Evolutionary conservation across 2,797 vertebrate species (phyloP), one percentile per base, ranked within the genome.

Genomic region (Molothrus ater): DNA sequence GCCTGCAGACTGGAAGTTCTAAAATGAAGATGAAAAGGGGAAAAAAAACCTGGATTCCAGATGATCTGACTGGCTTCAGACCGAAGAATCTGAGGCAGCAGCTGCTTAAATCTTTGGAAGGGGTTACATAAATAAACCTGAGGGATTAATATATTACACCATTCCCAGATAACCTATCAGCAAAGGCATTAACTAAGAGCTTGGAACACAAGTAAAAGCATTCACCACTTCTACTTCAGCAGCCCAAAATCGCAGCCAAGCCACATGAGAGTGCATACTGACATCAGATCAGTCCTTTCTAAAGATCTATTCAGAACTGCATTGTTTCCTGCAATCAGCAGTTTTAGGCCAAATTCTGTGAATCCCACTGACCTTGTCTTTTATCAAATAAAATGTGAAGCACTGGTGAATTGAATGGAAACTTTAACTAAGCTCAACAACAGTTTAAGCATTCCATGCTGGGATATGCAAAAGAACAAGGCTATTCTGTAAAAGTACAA

Each of bases 351-450:
- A 92, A 90, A 83, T 93, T 90, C 88, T 51, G 11, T 69, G 69
- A 94, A 72, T 81, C 68, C 42, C 56, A 78, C 54, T 56, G 88
- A 64, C 53, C 59, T 92, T 90, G 40, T 65, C 68, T 93, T 75
- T 94, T 86, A 68, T 89, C n/a, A 76, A 75, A 96, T 71, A 86
- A 89, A 91, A 93, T 43, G 53, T 51, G 91, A 95, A 74, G 66
- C 54, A 7, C 17, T 64, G 36, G 57, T 79, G 63, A 93, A 86
- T 51, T 61, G 70, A 86, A 93, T 31, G 51, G 64, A 79, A 80
- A 73, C 61, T 91, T 90, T 71, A 93, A 92, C 66, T 70, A 81
- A 66, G 73, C 53, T 50, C 36, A 78, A 91, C 73, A 94, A 71
- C 32, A 61, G 83, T 34, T 93, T 42, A 92, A 81, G 38, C 48